Base-by-base conservation (phyloP, 2,888 invertebrate genomes). In the Nemapogon koenigi region DNA sequence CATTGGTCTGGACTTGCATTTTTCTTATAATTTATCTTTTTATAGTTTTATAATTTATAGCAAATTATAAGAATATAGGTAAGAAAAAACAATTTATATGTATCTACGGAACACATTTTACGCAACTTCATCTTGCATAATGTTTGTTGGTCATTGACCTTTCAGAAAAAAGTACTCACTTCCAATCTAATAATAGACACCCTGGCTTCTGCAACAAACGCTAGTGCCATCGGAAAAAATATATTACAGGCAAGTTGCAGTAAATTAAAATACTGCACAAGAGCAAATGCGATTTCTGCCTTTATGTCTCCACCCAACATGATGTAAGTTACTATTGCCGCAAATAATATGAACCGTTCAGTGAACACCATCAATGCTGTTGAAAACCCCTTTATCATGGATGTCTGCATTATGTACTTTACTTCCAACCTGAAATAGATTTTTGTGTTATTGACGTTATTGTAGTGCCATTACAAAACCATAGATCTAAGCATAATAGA, bases 261-360 rank as follows among this genome's bases (percentile, higher is more conserved):
- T 11, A 88, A 81, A 55, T 91, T 90, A 54, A 86, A 89, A 58
- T 89, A 88, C 52, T 89, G 89, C 3, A 90, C 88, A 52, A 89
- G 79, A 0, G 90, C 86, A 62, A 90, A 91, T 0, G 89, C 88
- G 52, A 87, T 82, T 39, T 86, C 86, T 0, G 86, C 81, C 57
- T 84, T 63, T 45, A 72, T 68, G 3, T 61, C 53, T 30, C 87
- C 83, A 0, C 88, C 90, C 44, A 83, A 56, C 4, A 91, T 63
- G 18, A 90, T 87, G 50, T 86, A 93, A 0, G 88, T 81, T 22
- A 91, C 81, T 36, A 96, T 76, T 1, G 92, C 91, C 31, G 91
- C 80, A 58, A 87, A 92, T 10, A 94, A 68, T 13, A 94, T 90
- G 43, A 93, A 84, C 41, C 95, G 85, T 52, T 93, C 90, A 0